Evolutionary conservation across 2,113 vertebrate species (phyloP), one percentile per base, ranked within the genome.

Genomic region (Plecturocebus donacophilus): DNA sequence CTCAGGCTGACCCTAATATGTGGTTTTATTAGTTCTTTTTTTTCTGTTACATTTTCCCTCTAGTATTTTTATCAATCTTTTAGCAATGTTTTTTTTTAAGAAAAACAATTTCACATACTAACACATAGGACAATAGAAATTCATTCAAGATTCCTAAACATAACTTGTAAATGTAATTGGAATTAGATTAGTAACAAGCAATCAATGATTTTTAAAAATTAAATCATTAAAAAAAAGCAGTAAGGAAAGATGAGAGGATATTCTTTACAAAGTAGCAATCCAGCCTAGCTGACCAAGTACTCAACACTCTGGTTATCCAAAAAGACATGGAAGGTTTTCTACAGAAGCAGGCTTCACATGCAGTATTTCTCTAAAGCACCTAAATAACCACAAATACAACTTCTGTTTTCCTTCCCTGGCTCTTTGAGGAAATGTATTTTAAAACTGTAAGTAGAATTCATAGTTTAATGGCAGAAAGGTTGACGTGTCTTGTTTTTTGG

Each of bases 141-240:
- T 66, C 83, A 92, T 58, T 94, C 68, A 91, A 90, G 21, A 90
- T 81, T 56, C 21, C 35, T 80, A 87, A 89, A 19, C 25, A 79
- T 27, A 83, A 86, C 42, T 92, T 95, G 16, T n/a, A 83, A 90
- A 83, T 54, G 10, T 64, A 61, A 54, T 1, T 76, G 8, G 52
- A 92, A 85, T 84, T 86, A 58, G 2, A 64, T 68, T 52, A 93
- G 61, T 16, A 79, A 81, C 25, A 71, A 95, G 2, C 1, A 80
- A 68, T 0, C 38, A 38, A 90, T 56, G 25, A 81, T 32, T 32
- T 30, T 40, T 38, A 35, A 77, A 92, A 93, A 90, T 49, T 23
- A 38, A 95, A 64, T 47, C 35, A 11, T 52, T 64, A 73, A 27
- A 25, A 40, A 47, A 14, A 68, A 21, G 4, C 14, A 49, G 8